Conservation (phyloP, 2,888 invertebrate species). For the Lacanobia wlatinum region DNA sequence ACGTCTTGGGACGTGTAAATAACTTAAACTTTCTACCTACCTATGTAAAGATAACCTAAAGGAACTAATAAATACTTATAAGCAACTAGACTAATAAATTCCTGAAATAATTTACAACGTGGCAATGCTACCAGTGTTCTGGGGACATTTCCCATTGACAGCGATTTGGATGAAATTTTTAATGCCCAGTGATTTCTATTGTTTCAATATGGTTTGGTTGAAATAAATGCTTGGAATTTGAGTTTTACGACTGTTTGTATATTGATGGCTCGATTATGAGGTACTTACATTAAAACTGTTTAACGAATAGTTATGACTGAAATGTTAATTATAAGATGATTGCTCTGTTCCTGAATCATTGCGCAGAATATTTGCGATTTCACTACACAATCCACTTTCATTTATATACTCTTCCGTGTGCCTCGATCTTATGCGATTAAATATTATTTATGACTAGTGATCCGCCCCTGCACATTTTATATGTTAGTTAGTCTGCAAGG, state of each 20-base stretch:
- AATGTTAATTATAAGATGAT: slow-evolving; percentile 3
- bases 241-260: background rate
- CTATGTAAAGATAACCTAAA: too few species aligned
- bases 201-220: too few species aligned
- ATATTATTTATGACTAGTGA: background rate
- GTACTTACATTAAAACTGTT: background rate
- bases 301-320: background rate
- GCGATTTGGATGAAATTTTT: too few species aligned
- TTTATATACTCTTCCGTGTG: slow-evolving; percentile 28
- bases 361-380: slow-evolving; percentile 12
- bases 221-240: background rate
- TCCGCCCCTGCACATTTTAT: background rate
- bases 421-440: background rate
- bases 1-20: background rate
- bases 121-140: too few species aligned
- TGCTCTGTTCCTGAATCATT: slow-evolving; percentile 3
- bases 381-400: slow-evolving; percentile 27
- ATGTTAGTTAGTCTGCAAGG: background rate
- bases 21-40: too few species aligned
- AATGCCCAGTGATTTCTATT: too few species aligned
- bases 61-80: too few species aligned
- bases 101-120: too few species aligned
- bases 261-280: background rate
- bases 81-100: too few species aligned
- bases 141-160: too few species aligned